A percentile compares a stretch with the other conserved stretches of the same genome.
Evolutionary conservation across 1,140 invertebrate species (phyloP).

Genomic region (Drosophila tani): DNA sequence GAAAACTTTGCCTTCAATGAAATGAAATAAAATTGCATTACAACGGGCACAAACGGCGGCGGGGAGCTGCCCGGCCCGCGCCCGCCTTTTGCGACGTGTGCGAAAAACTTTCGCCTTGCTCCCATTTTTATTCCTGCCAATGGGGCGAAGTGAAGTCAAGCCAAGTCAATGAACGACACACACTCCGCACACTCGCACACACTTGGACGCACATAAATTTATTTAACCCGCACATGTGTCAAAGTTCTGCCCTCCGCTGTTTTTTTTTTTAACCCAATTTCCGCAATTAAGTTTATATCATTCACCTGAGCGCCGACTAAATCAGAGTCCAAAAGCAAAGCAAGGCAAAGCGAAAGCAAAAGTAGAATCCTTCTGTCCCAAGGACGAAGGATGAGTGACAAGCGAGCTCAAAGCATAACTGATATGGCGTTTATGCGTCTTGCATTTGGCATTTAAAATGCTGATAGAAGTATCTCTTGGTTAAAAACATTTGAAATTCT

Average conservation of each 20-base stretch:
- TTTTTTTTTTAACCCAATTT: constrained; percentile 75
- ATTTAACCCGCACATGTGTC: constrained; percentile 82
- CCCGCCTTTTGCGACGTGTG: constrained; percentile 61
- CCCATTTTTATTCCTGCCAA: constrained; percentile 62
- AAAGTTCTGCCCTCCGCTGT: constrained; percentile 50
- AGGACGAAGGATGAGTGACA: constrained; percentile 40
- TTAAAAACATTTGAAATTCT: not conserved
- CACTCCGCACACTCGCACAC: constrained; percentile 10
- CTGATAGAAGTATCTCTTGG: not conserved
- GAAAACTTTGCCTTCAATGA: constrained; percentile 82
- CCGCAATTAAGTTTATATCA: constrained; percentile 83
- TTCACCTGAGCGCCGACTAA: constrained; percentile 60
- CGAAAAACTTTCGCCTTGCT: constrained; percentile 73
- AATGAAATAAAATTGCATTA: constrained; percentile 84
- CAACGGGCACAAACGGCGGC: constrained; percentile 65
- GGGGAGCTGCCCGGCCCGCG: too few species aligned
- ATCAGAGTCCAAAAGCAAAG: constrained; percentile 33
- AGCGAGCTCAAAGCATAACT: constrained; percentile 19
- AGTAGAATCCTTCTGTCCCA: constrained; percentile 21
- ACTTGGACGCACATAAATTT: constrained; percentile 65
- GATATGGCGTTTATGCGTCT: constrained; percentile 12
- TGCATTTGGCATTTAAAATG: not conserved
- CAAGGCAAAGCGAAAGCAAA: constrained; percentile 30
- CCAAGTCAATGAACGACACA: constrained; percentile 75
- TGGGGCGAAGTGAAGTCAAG: constrained; percentile 69